Base-by-base conservation (phyloP, 2,113 vertebrate species). In the Dipodomys merriami region DNA sequence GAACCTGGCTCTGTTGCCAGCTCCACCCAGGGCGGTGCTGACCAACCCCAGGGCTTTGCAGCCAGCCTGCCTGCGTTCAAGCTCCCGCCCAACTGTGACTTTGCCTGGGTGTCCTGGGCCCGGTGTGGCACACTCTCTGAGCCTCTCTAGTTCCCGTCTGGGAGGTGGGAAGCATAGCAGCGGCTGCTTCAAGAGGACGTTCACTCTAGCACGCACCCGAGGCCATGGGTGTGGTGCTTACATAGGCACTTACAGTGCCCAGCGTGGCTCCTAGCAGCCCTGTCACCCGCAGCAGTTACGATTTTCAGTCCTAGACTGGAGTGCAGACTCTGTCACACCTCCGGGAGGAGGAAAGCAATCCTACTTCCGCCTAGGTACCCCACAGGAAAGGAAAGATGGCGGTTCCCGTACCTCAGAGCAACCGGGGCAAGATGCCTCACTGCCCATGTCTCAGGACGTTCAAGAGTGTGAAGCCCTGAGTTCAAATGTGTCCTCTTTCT, bases 1-100 rank as follows among this genome's bases (percentile, higher is more conserved):
- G 53, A 39, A 7, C 7, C 15, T 19, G 30, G 1, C 27, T 68
- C 62, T 57, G n/a, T 8, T 29, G 15, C 13, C 18, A 22, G 62
- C 23, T 60, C 35, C 33, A 44, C 0, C 0, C 44, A 9, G 0
- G 65, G 62, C 6, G 3, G 3, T 39, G n/a, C n/a, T 91, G n/a
- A 10, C 29, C 25, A 81, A 8, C 16, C 18, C 22, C 4, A 19
- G 27, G 53, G 6, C 18, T 87, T 33, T 33, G 5, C 27, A 86
- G 7, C 18, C 23, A 64, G 78, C 25, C 2, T 3, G 22, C 30
- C 60, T 65, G 23, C 4, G 9, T 33, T 30, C n/a, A 20, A 1
- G 7, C 20, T 60, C 49, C 13, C 72, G 60, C 15, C 35, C 44
- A 7, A 35, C 5, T 35, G 64, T 8, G 8, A 19, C 15, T 72